phyloP scores from a whole-genome alignment of 2,113 vertebrate genomes.

The Chaetodon auriga region DNA sequence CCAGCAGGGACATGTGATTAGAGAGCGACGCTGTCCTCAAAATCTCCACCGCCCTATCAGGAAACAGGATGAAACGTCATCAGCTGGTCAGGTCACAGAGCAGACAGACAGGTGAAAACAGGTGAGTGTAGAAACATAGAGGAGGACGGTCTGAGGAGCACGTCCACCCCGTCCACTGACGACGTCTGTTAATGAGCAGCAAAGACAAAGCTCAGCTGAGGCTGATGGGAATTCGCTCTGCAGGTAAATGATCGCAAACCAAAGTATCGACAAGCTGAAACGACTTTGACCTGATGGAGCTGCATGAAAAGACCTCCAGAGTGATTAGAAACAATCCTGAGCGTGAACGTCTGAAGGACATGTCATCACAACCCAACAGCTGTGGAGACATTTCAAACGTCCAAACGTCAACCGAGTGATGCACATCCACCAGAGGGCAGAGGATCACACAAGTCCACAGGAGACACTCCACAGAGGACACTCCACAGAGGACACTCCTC shows the following conservation, averaged over 20 bases:
- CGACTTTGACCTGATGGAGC: too few relatives aligned
- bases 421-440: neutral
- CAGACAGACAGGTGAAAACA: neutral
- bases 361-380: neutral
- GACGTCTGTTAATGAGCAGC: neutral
- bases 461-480: too few relatives aligned
- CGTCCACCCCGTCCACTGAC: neutral
- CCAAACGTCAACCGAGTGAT: too few relatives aligned
- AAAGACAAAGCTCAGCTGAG: neutral
- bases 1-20: slow-evolving; percentile 89
- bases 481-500: too few relatives aligned
- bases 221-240: too few relatives aligned
- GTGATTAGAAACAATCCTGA: too few relatives aligned
- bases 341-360: neutral
- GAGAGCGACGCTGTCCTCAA: slow-evolving; percentile 87
- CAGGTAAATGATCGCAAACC: too few relatives aligned
- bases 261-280: too few relatives aligned
- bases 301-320: too few relatives aligned
- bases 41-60: slow-evolving; percentile 89
- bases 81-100: neutral
- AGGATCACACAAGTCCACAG: neutral
- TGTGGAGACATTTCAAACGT: neutral
- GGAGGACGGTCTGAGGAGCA: neutral
- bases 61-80: neutral
- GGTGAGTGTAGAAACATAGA: neutral